Conservation (phyloP, 2,888 invertebrate genomes). For the Hetaerina titia region DNA sequence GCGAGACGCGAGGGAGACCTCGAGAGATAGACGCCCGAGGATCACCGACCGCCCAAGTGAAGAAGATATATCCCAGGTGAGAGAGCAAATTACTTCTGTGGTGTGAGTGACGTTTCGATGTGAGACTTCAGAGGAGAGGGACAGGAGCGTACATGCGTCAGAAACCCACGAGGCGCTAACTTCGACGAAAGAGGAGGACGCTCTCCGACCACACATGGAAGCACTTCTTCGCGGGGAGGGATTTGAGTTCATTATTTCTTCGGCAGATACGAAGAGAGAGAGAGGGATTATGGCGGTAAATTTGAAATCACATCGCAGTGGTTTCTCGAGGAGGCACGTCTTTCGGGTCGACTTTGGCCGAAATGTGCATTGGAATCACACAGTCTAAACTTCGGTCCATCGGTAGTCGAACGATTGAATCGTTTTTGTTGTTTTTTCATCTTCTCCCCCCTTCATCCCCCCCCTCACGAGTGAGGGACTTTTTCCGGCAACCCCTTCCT, state of each 20-base stretch:
- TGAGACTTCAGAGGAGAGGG: not conserved
- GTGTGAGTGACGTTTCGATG: constrained; percentile 42
- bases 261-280: not conserved
- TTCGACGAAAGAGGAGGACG: not conserved
- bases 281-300: not conserved
- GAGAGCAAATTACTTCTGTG: constrained; percentile 37
- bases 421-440: too few species aligned
- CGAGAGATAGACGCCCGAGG: not conserved
- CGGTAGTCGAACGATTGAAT: not conserved
- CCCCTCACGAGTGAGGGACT: too few species aligned
- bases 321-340: not conserved
- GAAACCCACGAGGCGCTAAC: not conserved
- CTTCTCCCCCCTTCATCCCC: too few species aligned
- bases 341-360: too few species aligned
- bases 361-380: not conserved
- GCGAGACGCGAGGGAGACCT: not conserved
- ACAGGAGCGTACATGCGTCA: not conserved
- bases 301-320: not conserved
- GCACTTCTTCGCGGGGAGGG: not conserved
- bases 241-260: not conserved
- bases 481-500: not conserved
- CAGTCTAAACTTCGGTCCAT: not conserved
- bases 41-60: not conserved
- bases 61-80: constrained; percentile 24
- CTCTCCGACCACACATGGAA: not conserved